These are phyloP conservation scores for Alca torda DNA, from an alignment of 2,797 vertebrate species.

Conservation along the genomic window DNA sequence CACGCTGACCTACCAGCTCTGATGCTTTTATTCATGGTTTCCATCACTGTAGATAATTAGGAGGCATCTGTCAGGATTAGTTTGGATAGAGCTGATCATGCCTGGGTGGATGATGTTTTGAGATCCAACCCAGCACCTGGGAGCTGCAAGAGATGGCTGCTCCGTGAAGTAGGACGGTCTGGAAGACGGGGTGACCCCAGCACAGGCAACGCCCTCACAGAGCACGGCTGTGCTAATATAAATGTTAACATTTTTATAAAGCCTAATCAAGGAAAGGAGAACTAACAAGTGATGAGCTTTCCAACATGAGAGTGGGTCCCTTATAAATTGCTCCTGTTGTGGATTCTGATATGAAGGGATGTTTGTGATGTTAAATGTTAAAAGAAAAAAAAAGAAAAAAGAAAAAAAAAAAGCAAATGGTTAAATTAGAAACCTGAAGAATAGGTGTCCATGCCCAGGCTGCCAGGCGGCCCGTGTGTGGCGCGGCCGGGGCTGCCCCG, in stretches of 20 bases:
- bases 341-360: background rate
- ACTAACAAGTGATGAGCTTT: background rate
- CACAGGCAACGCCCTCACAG: too few relatives aligned
- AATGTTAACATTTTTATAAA: background rate
- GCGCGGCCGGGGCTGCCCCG: background rate
- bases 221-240: background rate
- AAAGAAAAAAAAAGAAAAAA: too few relatives aligned
- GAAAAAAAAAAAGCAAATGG: background rate
- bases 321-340: background rate
- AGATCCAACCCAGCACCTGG: background rate
- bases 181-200: background rate
- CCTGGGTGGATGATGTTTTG: background rate
- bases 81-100: background rate
- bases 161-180: background rate
- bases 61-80: background rate
- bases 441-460: background rate
- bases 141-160: background rate
- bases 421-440: background rate
- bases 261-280: background rate
- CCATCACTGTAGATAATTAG: background rate
- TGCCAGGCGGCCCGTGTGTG: background rate
- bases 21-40: background rate
- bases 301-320: background rate
- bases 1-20: background rate
- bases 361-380: background rate